Evolutionary conservation across 2,888 invertebrate species (phyloP), one percentile per base, ranked within the genome.

Genomic region (Archips xylosteana): DNA sequence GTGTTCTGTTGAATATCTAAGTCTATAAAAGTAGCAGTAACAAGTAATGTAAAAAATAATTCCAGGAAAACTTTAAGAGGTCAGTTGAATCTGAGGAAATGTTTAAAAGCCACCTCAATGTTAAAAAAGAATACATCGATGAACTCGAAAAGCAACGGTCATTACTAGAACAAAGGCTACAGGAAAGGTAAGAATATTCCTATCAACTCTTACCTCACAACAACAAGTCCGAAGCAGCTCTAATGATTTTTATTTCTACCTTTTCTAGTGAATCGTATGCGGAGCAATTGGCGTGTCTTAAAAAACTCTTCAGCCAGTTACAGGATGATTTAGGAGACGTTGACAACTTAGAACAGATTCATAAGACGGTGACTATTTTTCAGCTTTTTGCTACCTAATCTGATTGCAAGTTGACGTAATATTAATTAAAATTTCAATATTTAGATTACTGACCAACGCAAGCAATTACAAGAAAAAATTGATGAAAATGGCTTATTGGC

Each of bases 301-400:
- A 91, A 79, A 81, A 77, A 66, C 85, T 90, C n/a, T 86, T 94
- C 42, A 74, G 78, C 23, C 83, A 89, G 75, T 76, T 93, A 51
- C 87, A 90, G 79, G 80, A 89, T 74, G 89, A 90, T 75, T 90
- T 90, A 76, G 90, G 88, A 23, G 88, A 88, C 75, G 87, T 90
- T 73, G 86, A 89, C 76, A 89, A 88, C 77, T 76, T 91, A n/a
- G 82, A 80, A 62, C 85, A 89, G 47, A 82, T 92, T 51, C 87
- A 83, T 59, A 86, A 87, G 72, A 87, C 85, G 87, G 94, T 92
- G 82, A 79, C 8, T 49, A 49, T 63, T 9, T 6, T 13, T 42
- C 49, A 54, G 23, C 6, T 15, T 23, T 54, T 15, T 54, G 6
- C 15, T 15, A 23, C 54, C 15, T 23, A 15, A 8, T 49, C n/a